Base-by-base conservation (phyloP, 2,888 invertebrate genomes). In the Sialis lutaria region DNA sequence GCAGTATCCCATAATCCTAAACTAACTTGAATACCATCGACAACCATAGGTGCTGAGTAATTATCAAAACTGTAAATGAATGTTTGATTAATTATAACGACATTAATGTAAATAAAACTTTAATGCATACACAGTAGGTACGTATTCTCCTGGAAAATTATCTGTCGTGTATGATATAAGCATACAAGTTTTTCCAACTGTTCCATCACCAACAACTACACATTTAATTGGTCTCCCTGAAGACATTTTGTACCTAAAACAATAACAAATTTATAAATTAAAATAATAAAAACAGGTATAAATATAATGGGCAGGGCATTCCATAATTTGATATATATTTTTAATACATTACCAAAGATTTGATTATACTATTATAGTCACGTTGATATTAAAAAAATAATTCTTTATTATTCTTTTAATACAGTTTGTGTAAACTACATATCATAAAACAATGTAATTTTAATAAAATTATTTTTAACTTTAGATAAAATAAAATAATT, bases 1-100 rank as follows among this genome's bases (percentile, higher is more conserved):
- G 96, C 96, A 50, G 96, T 97, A 69, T 97, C 97, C 97, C 97
- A 97, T 44, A 97, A 71, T 10, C 96, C 96, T 56, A 97, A 68
- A 57, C 92, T 93, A 9, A 97, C 96, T 52, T 93, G 90, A 57
- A 95, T 91, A 53, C 93, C 91, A 70, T 97, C 97, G 49, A 96
- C 95, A 57, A 92, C 92, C 91, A 97, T 92, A 43, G 95, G 95
- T 43, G 96, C 95, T 41, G 96, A 96, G 66, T 97, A 97, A 70
- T 97, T 97, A 68, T 97, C 97, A 71, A 97, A 97, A 58, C 96
- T 92, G 62, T 22, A 62, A 64, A 35, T 42, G 41, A 10, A 50
- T 48, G 9, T 10, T 9, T 35, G 22, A 22, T 22, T 22, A 22
- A 22, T 22, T 22, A 22, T 4, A 22, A 22, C 22, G 22, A 22